These are phyloP conservation scores for Coregonus clupeaformis DNA, from an alignment of 2,113 vertebrate species.

Conservation along the genomic window DNA sequence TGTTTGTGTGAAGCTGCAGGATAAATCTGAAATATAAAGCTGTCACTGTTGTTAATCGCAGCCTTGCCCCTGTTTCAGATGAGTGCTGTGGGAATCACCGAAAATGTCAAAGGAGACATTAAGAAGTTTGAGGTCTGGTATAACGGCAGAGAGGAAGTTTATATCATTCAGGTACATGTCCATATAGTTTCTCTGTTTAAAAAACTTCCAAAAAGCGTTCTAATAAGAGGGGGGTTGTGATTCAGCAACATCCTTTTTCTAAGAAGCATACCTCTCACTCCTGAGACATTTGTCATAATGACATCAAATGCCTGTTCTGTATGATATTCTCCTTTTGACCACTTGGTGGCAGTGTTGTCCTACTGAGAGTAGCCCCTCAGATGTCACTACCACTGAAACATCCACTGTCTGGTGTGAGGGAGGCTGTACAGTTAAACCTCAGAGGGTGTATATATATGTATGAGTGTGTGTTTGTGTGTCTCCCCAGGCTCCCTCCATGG, in stretches of 20 bases:
- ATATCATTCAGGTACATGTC: slow-evolving; percentile 88
- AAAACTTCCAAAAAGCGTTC: too few relatives aligned
- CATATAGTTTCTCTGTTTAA: too few relatives aligned
- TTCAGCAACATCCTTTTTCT: too few relatives aligned
- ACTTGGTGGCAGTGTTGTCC: slow-evolving; percentile 62
- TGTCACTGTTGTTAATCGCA: slow-evolving; percentile 5
- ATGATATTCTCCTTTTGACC: slow-evolving; percentile 19
- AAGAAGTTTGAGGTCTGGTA: slow-evolving; percentile 97
- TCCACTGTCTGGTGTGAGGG: neutral
- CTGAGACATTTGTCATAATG: neutral
- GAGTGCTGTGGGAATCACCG: slow-evolving; percentile 90
- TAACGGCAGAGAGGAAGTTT: slow-evolving; percentile 91
- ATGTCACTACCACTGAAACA: too few relatives aligned
- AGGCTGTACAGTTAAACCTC: neutral
- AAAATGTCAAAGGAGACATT: slow-evolving; percentile 88
- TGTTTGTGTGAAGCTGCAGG: too few relatives aligned
- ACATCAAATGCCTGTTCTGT: neutral
- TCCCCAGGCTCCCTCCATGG: slow-evolving; percentile 87
- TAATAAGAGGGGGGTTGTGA: too few relatives aligned
- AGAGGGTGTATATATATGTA: slow-evolving; percentile 1
- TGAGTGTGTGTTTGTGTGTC: too few relatives aligned
- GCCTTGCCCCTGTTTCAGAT: slow-evolving; percentile 75
- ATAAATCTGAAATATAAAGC: neutral
- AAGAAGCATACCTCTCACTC: too few relatives aligned
- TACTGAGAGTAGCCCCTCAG: neutral